These are phyloP conservation scores for Archilochus colubris DNA, from an alignment of 2,113 vertebrate species.

Conservation along the genomic window DNA sequence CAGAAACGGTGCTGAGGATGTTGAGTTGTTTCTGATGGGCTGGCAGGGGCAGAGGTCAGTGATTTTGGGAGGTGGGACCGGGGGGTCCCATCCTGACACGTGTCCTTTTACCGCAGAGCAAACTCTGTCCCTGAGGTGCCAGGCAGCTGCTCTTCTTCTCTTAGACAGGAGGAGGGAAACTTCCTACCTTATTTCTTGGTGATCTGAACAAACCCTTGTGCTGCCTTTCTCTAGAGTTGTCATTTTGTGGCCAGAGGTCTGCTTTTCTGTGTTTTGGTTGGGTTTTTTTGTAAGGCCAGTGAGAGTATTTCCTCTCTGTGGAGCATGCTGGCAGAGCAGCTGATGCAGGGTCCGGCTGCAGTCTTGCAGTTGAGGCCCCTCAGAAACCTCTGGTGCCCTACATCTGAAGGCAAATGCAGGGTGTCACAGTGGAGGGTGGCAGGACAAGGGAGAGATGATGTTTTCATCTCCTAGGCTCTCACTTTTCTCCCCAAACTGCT, in stretches of 20 bases:
- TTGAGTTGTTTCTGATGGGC: not conserved
- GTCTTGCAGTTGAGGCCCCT: not conserved
- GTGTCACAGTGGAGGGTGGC: not conserved
- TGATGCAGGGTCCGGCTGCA: not conserved
- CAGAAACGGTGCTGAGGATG: fast-evolving
- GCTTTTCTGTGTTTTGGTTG: no score
- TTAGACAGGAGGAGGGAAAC: not conserved
- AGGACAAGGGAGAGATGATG: not conserved
- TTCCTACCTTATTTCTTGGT: not conserved
- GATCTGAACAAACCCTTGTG: fast-evolving
- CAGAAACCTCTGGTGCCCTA: not conserved
- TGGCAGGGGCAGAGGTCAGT: not conserved
- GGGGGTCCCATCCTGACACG: not conserved
- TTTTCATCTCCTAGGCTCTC: not conserved
- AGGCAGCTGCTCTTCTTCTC: not conserved
- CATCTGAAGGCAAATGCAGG: fast-evolving
- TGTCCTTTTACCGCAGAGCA: not conserved
- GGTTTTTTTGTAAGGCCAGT: not conserved
- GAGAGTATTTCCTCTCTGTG: not conserved
- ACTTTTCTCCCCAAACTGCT: not conserved
- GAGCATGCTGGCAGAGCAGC: not conserved
- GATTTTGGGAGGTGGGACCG: not conserved
- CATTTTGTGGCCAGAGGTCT: not conserved
- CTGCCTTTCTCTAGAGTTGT: fast-evolving
- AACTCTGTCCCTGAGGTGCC: not conserved